These are phyloP conservation scores for Gandaritis pyraliata DNA, from an alignment of 2,888 invertebrate species.

Conservation along the genomic window DNA sequence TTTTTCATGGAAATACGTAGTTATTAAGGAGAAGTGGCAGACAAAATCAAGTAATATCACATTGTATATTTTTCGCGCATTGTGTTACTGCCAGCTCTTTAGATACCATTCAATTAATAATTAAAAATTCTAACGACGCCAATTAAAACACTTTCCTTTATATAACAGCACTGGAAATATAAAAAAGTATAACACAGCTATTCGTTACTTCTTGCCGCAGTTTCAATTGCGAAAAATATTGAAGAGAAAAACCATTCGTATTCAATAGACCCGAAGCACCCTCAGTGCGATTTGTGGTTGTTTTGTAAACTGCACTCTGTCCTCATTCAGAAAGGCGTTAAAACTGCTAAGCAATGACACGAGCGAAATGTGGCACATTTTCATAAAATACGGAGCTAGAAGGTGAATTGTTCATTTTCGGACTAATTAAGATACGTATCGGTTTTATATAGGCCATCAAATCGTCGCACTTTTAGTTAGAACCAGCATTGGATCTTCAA, in stretches of 20 bases:
- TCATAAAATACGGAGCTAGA: background rate
- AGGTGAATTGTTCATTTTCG: background rate
- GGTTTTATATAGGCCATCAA: constrained; percentile 2
- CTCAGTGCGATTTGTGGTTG: background rate
- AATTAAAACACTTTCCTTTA: background rate
- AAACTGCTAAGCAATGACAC: background rate
- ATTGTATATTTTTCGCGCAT: no score
- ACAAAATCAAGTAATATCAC: no score
- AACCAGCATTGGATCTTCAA: background rate
- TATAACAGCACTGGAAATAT: background rate
- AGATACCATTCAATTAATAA: background rate
- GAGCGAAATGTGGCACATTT: background rate
- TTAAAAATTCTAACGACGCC: background rate
- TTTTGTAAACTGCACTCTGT: constrained; percentile 14
- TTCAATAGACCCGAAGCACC: constrained; percentile 5
- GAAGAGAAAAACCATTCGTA: constrained; percentile 1
- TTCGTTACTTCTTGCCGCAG: constrained; percentile 6
- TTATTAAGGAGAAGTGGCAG: no score
- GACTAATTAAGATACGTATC: constrained; percentile 4
- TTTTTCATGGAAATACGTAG: no score
- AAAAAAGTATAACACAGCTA: background rate
- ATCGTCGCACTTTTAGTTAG: background rate
- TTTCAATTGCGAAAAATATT: constrained; percentile 6
- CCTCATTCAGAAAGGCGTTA: background rate
- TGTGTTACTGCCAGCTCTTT: background rate